phyloP scores from a whole-genome alignment of 2,888 invertebrate genomes.

The Clepsis dumicolana region DNA sequence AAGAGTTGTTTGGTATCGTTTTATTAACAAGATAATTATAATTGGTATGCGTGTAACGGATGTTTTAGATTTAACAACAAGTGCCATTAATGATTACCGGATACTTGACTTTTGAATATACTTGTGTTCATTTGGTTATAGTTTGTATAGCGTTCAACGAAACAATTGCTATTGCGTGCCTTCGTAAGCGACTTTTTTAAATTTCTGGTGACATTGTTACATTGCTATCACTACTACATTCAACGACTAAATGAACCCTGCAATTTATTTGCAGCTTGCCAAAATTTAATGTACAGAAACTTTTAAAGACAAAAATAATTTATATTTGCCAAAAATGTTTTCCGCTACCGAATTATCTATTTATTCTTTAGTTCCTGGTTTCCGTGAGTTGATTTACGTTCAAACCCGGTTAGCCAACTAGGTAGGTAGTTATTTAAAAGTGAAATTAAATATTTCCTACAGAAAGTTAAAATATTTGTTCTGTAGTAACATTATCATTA shows the following conservation, averaged over 20 bases:
- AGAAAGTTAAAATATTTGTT: not conserved
- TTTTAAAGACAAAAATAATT: constrained; percentile 16
- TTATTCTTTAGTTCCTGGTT: constrained; percentile 21
- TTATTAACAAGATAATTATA: not conserved
- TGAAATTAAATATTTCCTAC: no score
- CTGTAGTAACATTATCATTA: not conserved
- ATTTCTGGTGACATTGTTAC: no score
- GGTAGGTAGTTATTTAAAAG: not conserved
- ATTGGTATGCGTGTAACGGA: not conserved
- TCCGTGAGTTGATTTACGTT: constrained; percentile 24
- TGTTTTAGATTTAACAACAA: not conserved
- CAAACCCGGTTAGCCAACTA: constrained; percentile 15
- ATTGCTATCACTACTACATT: no score
- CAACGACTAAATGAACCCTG: not conserved
- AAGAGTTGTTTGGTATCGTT: not conserved
- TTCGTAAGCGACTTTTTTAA: no score
- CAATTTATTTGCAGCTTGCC: not conserved
- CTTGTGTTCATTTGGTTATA: not conserved
- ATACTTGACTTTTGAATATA: no score
- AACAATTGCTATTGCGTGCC: no score
- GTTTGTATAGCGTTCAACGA: no score
- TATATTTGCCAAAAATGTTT: constrained; percentile 27
- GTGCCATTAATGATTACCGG: not conserved
- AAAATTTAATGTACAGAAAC: not conserved
- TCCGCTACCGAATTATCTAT: constrained; percentile 37